Evolutionary conservation across 2,888 invertebrate species (phyloP), one percentile per base, ranked within the genome.

Genomic region (Phasia obesa): DNA sequence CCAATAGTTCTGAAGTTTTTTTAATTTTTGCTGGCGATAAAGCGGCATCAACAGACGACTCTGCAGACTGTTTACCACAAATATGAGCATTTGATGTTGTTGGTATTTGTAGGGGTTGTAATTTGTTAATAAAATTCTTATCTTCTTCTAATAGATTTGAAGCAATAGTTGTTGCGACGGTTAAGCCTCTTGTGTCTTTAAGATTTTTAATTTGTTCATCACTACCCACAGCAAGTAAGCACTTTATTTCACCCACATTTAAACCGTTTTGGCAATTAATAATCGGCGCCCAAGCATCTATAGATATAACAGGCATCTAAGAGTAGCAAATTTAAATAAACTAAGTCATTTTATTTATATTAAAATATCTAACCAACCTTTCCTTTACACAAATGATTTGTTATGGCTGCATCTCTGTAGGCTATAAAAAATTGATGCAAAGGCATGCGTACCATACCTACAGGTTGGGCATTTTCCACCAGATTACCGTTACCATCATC

Each of bases 401-500:
- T 89, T 19, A 94, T 92, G 64, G 90, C 90, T 19, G 92, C 91
- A 91, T 94, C 94, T 83, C 93, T 91, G 86, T 93, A 94, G 0
- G 94, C 93, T 62, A 94, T 90, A 86, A 93, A 94, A 86, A 94
- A 93, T 81, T 93, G 93, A 89, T 94, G 94, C 55, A 94, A 87
- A 4, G 93, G 91, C 60, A 94, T 87, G 86, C 93, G 93, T 4
- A 93, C 91, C 27, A 93, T 88, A 21, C 93, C 94, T 60, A 93
- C 86, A 5, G 93, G 86, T 69, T 88, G 87, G 81, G 92, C 91
- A 42, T 87, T 86, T 2, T 62, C 17, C 2, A 70, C 21, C 0
- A 1, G 0, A 73, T 81, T 84, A 17, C 80, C 84, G 75, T 86
- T 85, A 13, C 83, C 83, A 79, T 84, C 81, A 17, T 81, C 81